These are phyloP conservation scores for Mizuhopecten yessoensis DNA, from an alignment of 1,140 invertebrate genomes.

Conservation along the genomic window DNA sequence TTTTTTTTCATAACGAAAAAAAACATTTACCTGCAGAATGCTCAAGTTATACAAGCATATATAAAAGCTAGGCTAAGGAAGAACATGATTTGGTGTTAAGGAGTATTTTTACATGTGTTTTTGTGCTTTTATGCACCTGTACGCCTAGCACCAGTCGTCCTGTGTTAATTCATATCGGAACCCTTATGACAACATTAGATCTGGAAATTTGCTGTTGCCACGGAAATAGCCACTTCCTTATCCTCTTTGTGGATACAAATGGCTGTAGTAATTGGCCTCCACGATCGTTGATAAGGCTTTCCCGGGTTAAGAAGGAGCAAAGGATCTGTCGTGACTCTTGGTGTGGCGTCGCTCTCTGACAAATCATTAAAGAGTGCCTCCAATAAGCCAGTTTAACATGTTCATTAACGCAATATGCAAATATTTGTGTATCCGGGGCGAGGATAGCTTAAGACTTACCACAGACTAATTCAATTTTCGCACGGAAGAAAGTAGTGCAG, in stretches of 20 bases:
- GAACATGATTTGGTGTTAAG: no score
- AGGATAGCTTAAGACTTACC: slow-evolving; percentile 6
- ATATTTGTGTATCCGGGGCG: neutral
- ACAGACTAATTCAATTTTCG: neutral
- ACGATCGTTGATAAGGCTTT: neutral
- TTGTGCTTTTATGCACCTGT: no score
- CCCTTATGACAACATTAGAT: neutral
- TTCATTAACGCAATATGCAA: neutral
- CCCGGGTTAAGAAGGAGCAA: neutral
- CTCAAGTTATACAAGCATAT: no score
- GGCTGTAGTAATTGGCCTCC: neutral
- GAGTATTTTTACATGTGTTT: no score
- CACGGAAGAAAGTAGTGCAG: neutral
- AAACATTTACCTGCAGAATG: no score
- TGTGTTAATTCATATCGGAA: no score
- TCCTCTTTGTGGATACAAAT: neutral
- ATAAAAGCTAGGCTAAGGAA: no score
- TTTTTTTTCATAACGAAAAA: no score
- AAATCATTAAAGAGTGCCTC: neutral
- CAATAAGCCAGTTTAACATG: neutral
- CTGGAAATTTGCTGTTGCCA: neutral
- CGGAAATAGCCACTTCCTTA: neutral
- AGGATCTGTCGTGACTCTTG: neutral
- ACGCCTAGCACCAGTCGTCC: no score
- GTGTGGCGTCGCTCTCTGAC: neutral